phyloP scores from a whole-genome alignment of 2,888 invertebrate species.

The Ichneumon xanthorius region DNA sequence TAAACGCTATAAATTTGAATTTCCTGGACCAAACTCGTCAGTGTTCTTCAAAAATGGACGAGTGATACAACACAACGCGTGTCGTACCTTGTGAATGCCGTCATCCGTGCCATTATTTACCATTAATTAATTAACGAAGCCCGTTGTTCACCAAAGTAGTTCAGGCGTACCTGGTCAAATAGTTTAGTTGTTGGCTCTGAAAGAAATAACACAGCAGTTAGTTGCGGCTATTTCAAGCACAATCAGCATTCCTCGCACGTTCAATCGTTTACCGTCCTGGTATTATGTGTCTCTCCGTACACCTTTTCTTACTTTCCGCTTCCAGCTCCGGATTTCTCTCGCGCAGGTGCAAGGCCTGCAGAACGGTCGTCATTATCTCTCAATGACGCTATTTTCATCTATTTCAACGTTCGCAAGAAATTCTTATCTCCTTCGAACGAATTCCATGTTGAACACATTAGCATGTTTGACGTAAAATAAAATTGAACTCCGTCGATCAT shows the following conservation, averaged over 20 bases:
- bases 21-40: too few species aligned
- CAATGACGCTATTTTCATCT: background rate
- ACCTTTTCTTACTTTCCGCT: background rate
- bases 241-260: slow-evolving; percentile 7
- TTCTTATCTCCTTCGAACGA: too few species aligned
- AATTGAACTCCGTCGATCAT: too few species aligned
- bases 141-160: background rate
- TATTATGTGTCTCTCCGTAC: background rate
- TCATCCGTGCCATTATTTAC: background rate
- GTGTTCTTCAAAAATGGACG: too few species aligned
- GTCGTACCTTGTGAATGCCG: too few species aligned
- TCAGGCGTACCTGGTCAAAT: background rate
- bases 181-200: background rate
- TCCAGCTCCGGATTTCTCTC: background rate
- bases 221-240: background rate
- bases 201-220: background rate
- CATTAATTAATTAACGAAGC: background rate
- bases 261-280: background rate
- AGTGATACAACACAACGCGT: too few species aligned
- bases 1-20: too few species aligned
- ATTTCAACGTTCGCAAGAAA: background rate
- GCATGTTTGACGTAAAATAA: too few species aligned
- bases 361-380: background rate
- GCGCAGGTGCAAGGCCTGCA: slow-evolving; percentile 1
- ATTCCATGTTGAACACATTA: too few species aligned